phyloP scores from a whole-genome alignment of 2,113 vertebrate species.

The Cynopterus brachyotis region DNA sequence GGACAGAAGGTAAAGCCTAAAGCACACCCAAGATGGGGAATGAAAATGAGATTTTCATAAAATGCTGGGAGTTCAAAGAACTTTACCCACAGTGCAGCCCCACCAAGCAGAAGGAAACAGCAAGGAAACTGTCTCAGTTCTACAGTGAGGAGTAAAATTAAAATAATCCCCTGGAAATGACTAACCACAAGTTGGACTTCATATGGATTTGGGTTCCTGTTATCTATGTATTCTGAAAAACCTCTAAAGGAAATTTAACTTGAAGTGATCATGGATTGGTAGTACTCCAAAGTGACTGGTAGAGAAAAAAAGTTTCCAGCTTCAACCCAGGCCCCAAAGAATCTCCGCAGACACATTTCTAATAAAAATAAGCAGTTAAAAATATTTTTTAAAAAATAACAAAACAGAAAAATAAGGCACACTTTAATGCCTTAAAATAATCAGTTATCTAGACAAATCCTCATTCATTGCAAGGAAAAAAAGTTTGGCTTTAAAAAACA shows the following conservation, averaged over 20 bases:
- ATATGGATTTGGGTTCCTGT: background rate
- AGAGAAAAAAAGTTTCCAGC: background rate
- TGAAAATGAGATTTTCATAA: background rate
- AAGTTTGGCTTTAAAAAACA: background rate
- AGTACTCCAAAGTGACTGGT: background rate
- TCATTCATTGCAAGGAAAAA: background rate
- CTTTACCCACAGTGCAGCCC: background rate
- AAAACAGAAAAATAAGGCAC: background rate
- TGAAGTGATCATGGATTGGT: background rate
- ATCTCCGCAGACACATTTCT: background rate
- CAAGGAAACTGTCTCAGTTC: background rate
- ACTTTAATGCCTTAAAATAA: background rate
- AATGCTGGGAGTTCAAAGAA: background rate
- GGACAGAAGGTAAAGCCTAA: background rate
- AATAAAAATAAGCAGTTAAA: background rate
- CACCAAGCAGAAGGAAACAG: background rate
- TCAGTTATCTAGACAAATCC: background rate
- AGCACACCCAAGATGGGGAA: background rate
- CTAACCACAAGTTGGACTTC: background rate
- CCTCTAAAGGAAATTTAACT: background rate
- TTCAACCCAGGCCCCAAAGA: background rate
- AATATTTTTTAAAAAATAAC: background rate
- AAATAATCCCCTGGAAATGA: background rate
- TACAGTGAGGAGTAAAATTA: background rate
- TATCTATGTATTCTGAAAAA: background rate